These are phyloP conservation scores for Piscicola geometra DNA, from an alignment of 2,888 invertebrate genomes.

Conservation along the genomic window DNA sequence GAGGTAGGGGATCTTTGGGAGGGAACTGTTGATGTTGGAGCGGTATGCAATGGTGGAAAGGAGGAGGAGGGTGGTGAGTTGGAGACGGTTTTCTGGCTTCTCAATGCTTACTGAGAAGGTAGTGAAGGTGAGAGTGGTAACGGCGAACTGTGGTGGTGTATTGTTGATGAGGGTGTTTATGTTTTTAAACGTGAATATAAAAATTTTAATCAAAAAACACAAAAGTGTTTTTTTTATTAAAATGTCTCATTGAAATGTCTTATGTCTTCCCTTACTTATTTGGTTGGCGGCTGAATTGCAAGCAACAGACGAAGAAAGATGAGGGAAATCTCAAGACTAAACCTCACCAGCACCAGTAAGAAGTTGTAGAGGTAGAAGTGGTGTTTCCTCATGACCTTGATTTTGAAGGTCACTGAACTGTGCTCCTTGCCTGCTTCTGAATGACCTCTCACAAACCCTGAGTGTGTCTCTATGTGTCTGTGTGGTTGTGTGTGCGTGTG, in stretches of 20 bases:
- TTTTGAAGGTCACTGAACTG: not conserved
- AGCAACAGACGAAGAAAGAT: no score
- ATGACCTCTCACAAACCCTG: not conserved
- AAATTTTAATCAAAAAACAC: no score
- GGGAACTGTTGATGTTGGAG: conserved; percentile 39
- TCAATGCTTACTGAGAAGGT: conserved; percentile 39
- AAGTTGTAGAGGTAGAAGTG: conserved; percentile 21
- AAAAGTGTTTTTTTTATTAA: no score
- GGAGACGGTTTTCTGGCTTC: conserved; percentile 40
- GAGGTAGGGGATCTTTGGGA: conserved; percentile 42
- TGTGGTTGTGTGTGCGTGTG: conserved; percentile 4
- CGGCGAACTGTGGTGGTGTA: conserved; percentile 34
- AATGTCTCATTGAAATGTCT: no score
- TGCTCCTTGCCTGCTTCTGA: not conserved
- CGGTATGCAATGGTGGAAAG: conserved; percentile 40
- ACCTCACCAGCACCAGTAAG: conserved; percentile 8
- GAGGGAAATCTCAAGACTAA: no score
- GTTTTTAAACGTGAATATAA: no score
- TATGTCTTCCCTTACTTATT: no score
- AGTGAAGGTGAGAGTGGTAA: conserved; percentile 38
- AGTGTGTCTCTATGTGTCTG: not conserved
- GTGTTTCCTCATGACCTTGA: not conserved
- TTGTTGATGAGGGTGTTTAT: not conserved
- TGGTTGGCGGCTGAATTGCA: no score
- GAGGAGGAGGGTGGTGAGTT: conserved; percentile 40